These are phyloP conservation scores for Lymantria dispar DNA, from an alignment of 2,888 invertebrate species.

Conservation along the genomic window DNA sequence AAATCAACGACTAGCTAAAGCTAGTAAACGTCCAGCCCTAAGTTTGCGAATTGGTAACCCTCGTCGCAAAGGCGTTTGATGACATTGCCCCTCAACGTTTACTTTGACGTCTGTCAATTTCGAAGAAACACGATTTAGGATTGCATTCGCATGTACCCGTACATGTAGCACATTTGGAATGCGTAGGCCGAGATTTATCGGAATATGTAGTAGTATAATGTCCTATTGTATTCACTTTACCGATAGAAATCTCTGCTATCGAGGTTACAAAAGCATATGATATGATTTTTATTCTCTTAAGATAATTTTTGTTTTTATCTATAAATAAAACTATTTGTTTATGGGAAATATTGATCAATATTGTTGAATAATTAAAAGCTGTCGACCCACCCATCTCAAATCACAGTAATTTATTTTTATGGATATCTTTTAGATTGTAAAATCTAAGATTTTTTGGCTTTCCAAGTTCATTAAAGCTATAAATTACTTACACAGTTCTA, in stretches of 20 bases:
- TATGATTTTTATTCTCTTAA: conserved; percentile 26
- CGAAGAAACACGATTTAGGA: conserved; percentile 56
- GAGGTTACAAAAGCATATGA: conserved; percentile 46
- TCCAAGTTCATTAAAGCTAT: no score
- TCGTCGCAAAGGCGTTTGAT: conserved; percentile 35
- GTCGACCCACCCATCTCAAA: no score
- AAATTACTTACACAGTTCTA: no score
- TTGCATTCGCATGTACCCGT: conserved; percentile 38
- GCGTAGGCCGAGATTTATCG: conserved; percentile 55
- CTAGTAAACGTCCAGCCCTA: background rate
- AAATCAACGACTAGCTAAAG: no score
- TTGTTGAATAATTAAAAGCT: no score
- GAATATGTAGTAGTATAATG: conserved; percentile 48
- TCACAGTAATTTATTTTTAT: no score
- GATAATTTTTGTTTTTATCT: conserved; percentile 4
- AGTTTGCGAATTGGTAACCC: background rate
- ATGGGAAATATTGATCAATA: no score
- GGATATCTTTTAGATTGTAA: no score
- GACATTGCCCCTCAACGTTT: conserved; percentile 46
- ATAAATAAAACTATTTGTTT: no score
- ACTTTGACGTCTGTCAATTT: conserved; percentile 46
- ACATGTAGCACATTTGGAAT: conserved; percentile 40
- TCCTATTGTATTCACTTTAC: conserved; percentile 54
- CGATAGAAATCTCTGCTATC: conserved; percentile 53
- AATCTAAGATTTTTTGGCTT: no score